A percentile compares a stretch with the other conserved stretches of the same genome.
Conservation (phyloP, 2,888 invertebrate genomes). For the Cosmia pyralina region DNA sequence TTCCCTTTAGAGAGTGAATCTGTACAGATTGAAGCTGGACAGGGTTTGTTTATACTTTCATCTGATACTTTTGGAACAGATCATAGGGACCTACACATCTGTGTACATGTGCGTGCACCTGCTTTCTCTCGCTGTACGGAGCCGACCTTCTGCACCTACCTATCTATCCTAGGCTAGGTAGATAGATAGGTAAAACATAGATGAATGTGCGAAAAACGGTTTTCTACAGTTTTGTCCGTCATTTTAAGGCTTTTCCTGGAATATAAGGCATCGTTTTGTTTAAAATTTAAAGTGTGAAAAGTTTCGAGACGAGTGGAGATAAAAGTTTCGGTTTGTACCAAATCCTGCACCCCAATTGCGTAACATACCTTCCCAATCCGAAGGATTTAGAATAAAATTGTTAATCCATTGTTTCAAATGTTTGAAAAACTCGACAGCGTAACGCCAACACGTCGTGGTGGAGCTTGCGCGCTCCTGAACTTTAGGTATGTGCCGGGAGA, state of each 20-base stretch:
- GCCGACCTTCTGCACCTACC: conserved; percentile 1
- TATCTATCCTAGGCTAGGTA: conserved; percentile 9
- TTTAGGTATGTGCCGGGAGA: too few relatives aligned
- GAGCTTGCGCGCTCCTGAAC: too few relatives aligned
- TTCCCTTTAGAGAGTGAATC: too few relatives aligned
- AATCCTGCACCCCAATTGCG: neutral
- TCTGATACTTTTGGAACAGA: too few relatives aligned
- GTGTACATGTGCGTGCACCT: neutral
- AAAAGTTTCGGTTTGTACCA: neutral
- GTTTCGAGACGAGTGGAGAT: neutral
- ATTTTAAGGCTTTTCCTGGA: conserved; percentile 32
- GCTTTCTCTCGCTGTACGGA: neutral
- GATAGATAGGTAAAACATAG: conserved; percentile 21
- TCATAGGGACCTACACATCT: neutral
- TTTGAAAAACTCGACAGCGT: neutral
- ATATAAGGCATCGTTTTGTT: conserved; percentile 20
- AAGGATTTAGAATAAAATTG: neutral
- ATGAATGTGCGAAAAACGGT: conserved; percentile 40
- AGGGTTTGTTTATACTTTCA: too few relatives aligned
- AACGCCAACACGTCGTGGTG: too few relatives aligned
- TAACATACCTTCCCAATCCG: neutral
- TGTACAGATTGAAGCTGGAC: too few relatives aligned
- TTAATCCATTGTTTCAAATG: too few relatives aligned
- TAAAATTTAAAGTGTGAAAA: conserved; percentile 7
- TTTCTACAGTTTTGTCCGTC: conserved; percentile 41